phyloP scores from a whole-genome alignment of 2,888 invertebrate species.

The Eupithecia abbreviata region DNA sequence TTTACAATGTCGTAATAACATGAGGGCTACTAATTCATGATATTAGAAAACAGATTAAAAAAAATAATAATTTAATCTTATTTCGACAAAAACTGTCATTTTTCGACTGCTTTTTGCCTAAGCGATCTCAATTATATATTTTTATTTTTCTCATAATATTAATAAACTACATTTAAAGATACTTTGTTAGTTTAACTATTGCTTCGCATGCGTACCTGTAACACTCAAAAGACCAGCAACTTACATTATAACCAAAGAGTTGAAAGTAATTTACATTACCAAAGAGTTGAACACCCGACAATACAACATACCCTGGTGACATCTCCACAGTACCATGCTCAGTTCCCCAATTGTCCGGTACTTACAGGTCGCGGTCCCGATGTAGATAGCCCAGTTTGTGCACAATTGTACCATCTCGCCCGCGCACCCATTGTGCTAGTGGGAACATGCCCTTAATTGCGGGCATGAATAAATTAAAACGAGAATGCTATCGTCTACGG shows the following conservation, averaged over 20 bases:
- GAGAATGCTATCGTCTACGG: constrained; percentile 71
- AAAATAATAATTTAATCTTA: no score
- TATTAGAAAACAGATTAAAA: no score
- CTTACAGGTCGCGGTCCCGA: constrained; percentile 59
- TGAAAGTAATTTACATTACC: neutral
- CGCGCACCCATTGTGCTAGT: constrained; percentile 71
- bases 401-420: constrained; percentile 79
- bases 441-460: constrained; percentile 81
- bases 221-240: neutral
- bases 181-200: no score
- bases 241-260: neutral
- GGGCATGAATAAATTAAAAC: constrained; percentile 79
- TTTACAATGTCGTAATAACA: no score
- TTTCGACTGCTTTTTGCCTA: no score
- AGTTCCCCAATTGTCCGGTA: constrained; percentile 31
- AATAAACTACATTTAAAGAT: no score
- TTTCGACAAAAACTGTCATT: no score
- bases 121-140: no score
- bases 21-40: no score
- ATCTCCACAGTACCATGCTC: constrained; percentile 33
- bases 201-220: neutral
- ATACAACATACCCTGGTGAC: constrained; percentile 10
- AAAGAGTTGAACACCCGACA: neutral
- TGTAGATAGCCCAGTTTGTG: constrained; percentile 77
- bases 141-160: no score